These are phyloP conservation scores for Goniozus legneri DNA, from an alignment of 1,140 invertebrate species.

Conservation along the genomic window DNA sequence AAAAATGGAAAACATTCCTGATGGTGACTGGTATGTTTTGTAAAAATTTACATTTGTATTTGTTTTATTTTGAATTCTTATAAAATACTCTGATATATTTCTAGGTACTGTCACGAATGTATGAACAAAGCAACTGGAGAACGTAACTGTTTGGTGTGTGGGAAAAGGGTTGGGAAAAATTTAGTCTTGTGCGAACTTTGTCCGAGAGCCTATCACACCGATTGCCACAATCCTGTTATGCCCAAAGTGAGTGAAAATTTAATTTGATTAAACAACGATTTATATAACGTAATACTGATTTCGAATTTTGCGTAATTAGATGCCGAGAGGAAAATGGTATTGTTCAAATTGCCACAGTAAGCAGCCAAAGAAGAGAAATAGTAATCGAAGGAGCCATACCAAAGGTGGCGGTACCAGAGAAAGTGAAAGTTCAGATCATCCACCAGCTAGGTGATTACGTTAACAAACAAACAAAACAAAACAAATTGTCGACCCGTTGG, in stretches of 20 bases:
- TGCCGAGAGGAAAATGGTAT: slow-evolving; percentile 83
- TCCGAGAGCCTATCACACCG: slow-evolving; percentile 85
- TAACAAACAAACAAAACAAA: slow-evolving; percentile 47
- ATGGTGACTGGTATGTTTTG: slow-evolving; percentile 87
- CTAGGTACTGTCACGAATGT: slow-evolving; percentile 92
- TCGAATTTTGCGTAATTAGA: too few relatives aligned
- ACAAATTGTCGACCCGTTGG: slow-evolving; percentile 41
- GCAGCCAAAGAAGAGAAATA: slow-evolving; percentile 70
- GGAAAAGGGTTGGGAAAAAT: slow-evolving; percentile 73
- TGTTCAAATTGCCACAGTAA: slow-evolving; percentile 77
- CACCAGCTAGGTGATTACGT: slow-evolving; percentile 60
- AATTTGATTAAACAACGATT: too few relatives aligned
- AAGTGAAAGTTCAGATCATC: slow-evolving; percentile 59
- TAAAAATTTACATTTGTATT: not conserved
- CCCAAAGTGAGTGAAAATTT: slow-evolving; percentile 66
- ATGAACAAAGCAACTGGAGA: slow-evolving; percentile 92
- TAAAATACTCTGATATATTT: slow-evolving; percentile 1
- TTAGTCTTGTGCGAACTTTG: slow-evolving; percentile 84
- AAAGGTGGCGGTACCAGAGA: slow-evolving; percentile 48
- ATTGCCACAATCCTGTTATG: slow-evolving; percentile 86
- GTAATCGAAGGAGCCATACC: slow-evolving; percentile 55
- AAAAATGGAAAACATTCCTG: slow-evolving; percentile 92
- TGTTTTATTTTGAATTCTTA: slow-evolving; percentile 2
- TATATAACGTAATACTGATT: too few relatives aligned
- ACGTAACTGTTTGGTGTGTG: slow-evolving; percentile 85